Conservation (phyloP, 2,113 vertebrate genomes). For the Danionella cerebrum region DNA sequence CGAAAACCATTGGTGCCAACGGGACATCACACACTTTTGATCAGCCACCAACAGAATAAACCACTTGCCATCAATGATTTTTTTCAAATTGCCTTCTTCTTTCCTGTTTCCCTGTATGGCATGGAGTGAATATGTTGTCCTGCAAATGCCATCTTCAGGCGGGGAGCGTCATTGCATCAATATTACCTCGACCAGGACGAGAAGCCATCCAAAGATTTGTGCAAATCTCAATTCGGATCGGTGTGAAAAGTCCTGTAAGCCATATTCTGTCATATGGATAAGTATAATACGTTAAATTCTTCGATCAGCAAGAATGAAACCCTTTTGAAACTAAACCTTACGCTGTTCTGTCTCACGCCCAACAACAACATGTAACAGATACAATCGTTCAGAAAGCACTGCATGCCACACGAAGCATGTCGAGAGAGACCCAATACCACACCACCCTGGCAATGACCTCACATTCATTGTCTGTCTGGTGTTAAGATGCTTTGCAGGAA, state of each 20-base stretch:
- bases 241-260: constrained; percentile 7
- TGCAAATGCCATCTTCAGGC: too few relatives aligned
- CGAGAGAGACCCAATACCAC: neutral
- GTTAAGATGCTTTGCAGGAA: constrained; percentile 5
- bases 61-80: too few relatives aligned
- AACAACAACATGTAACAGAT: constrained; percentile 19
- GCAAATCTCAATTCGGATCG: too few relatives aligned
- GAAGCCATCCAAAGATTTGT: too few relatives aligned
- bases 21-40: too few relatives aligned
- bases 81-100: too few relatives aligned
- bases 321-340: constrained; percentile 3
- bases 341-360: neutral
- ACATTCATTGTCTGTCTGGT: constrained; percentile 23
- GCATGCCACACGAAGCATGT: constrained; percentile 22
- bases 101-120: too few relatives aligned
- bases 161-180: too few relatives aligned
- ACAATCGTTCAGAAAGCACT: neutral
- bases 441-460: constrained; percentile 7
- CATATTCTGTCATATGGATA: constrained; percentile 32
- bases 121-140: too few relatives aligned
- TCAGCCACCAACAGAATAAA: too few relatives aligned
- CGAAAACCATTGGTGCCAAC: too few relatives aligned
- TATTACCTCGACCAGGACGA: too few relatives aligned
- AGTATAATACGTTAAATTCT: constrained; percentile 5
- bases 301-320: neutral